Base-by-base conservation (phyloP, 2,888 invertebrate genomes). In the Euzetes globulus region DNA sequence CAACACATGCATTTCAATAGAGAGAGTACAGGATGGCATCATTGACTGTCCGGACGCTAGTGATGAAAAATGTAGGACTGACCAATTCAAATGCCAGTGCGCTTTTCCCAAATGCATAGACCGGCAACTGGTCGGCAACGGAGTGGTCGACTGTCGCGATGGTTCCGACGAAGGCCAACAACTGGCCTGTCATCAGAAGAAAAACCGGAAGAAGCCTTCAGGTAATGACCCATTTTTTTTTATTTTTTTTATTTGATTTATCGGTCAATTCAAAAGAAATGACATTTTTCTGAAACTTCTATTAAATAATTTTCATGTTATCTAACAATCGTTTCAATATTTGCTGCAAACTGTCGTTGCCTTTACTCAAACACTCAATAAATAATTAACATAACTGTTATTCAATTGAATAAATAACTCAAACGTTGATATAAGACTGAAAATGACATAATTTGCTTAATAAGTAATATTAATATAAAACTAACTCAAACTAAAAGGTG, bases 101-200 rank as follows among this genome's bases (percentile, higher is more conserved):
- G 84, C 84, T 13, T 78, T 79, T 68, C 83, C 84, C 45, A 79
- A 82, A 63, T 85, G 84, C 78, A 80, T 85, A 73, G 80, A 80
- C 68, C 75, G 78, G 58, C 78, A 79, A 37, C 78, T 80, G 76
- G 82, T 83, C 75, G 81, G 81, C 70, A 81, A 84, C 79, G 84
- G 84, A 68, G 78, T 79, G 29, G 79, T 79, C 60, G 82, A 84
- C 79, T 85, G 85, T 78, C 78, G 79, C 22, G 84, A 85, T 79
- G 84, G 84, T 47, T 83, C 82, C 5, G 84, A 84, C 79, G 84
- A 84, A 80, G 81, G 82, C 82, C 77, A 79, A 37, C 47, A 41
- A 27, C 45, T 60, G n/a, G 19, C 72, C 52, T 52, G 55, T 27
- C 41, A 33, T 41, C 60, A 58, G 29, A 72, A 55, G 72, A 55